These are phyloP conservation scores for Odontocolon sp. DNA, from an alignment of 2,888 invertebrate species.

Conservation along the genomic window DNA sequence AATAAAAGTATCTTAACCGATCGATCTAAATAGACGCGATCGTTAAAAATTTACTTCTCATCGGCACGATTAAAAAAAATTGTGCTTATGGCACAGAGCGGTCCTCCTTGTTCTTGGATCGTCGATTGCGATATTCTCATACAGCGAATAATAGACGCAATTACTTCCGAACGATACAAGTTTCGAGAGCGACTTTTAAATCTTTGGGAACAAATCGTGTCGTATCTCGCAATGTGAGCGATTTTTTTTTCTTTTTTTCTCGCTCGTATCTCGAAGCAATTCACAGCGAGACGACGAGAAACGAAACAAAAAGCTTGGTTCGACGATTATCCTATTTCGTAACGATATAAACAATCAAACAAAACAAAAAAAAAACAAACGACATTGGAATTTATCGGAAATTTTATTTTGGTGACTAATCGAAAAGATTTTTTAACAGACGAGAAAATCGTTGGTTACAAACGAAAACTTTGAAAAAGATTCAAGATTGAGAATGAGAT, in stretches of 20 bases:
- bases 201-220: constrained; percentile 46
- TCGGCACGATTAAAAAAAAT: background rate
- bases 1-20: constrained; percentile 73
- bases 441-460: background rate
- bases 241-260: background rate
- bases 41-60: constrained; percentile 12
- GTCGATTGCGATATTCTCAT: background rate
- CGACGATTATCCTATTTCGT: background rate
- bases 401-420: constrained; percentile 9
- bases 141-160: background rate
- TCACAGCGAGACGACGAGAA: background rate
- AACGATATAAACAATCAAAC: background rate
- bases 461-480: background rate
- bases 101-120: background rate
- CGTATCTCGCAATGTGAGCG: background rate
- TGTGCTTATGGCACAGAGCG: background rate
- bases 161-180: constrained; percentile 33
- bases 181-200: constrained; percentile 45
- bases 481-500: constrained; percentile 8
- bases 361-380: background rate
- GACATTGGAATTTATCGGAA: background rate
- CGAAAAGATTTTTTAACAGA: background rate
- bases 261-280: background rate
- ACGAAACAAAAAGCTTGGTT: background rate
- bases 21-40: background rate